Base-by-base conservation (phyloP, 2,797 vertebrate genomes). In the Tapirus indicus region DNA sequence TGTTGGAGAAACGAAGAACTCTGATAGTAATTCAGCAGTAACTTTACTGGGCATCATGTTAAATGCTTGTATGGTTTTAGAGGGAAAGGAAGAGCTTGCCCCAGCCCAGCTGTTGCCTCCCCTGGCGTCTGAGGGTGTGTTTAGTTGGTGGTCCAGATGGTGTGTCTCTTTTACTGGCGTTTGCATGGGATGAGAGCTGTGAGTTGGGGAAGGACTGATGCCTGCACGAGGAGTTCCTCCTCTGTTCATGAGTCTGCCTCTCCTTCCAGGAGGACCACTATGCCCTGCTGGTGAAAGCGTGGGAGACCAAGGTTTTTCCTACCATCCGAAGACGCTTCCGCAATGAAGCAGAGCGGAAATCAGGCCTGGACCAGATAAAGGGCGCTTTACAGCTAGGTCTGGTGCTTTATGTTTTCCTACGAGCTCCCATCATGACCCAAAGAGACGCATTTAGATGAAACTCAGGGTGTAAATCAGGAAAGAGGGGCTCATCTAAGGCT, bases 261-360 rank as follows among this genome's bases (percentile, higher is more conserved):
- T 97, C 58, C 97, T 71, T 96, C 88, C 92, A 99, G 99, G 99
- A 99, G 98, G 99, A 99, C 97, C 99, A 99, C 98, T 99, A 99
- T 3, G 99, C 99, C 85, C 98, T 99, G 97, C 99, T 99, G 95
- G 99, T 99, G 72, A 99, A 99, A 98, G 99, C 99, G 18, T 99
- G 99, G 99, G 99, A 99, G 98, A 99, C 99, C 32, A 99, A 99
- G 98, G 99, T 99, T 69, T 99, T 99, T 97, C 99, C 99, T 35
- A 99, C 99, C 11, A 99, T 99, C 97, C 99, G 99, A 44, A 99
- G 99, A 95, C 99, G 99, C n/a, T 99, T 99, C 98, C 99, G 99
- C 88, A 99, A 99, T 4, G 99, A 99, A 97, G 99, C 99, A 1
- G 99, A 99, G 98, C 99, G 99, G 96, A 99, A 99, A 97, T 99